Evolutionary conservation across 2,113 vertebrate genomes (phyloP).

Genomic region (Sminthopsis crassicaudata): DNA sequence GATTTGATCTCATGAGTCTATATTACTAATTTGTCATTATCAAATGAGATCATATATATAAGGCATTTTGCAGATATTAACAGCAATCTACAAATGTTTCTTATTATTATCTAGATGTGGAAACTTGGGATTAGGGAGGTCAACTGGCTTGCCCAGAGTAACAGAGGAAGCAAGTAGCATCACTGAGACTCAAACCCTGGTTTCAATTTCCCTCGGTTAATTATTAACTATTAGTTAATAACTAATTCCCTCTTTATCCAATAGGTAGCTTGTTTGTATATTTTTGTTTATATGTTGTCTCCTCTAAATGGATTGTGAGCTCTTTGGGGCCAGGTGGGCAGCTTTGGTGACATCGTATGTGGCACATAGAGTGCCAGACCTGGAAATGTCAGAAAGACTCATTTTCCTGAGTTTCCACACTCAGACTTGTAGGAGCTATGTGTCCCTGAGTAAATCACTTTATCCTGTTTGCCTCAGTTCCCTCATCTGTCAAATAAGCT

Average conservation of each 20-base stretch:
- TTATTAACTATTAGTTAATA: too few relatives aligned
- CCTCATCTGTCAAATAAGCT: background rate
- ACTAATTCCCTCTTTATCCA: background rate
- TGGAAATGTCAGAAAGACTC: background rate
- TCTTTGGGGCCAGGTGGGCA: background rate
- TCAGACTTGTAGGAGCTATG: background rate
- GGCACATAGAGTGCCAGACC: background rate
- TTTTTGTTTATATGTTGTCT: background rate
- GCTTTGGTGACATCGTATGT: too few relatives aligned
- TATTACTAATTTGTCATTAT: background rate
- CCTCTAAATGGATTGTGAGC: background rate
- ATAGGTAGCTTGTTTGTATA: background rate
- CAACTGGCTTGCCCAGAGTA: background rate
- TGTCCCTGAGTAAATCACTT: background rate
- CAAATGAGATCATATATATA: background rate
- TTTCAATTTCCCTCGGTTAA: background rate
- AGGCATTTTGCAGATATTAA: background rate
- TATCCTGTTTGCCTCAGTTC: background rate
- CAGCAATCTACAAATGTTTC: background rate
- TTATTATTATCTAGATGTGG: background rate
- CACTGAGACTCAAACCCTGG: background rate
- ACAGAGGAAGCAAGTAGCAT: background rate
- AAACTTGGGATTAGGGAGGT: background rate
- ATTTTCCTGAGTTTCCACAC: background rate
- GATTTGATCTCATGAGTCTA: background rate